Evolutionary conservation across 92 coral and sea anemone genomes (phyloP).

Genomic region (Virgularia gustaviana): DNA sequence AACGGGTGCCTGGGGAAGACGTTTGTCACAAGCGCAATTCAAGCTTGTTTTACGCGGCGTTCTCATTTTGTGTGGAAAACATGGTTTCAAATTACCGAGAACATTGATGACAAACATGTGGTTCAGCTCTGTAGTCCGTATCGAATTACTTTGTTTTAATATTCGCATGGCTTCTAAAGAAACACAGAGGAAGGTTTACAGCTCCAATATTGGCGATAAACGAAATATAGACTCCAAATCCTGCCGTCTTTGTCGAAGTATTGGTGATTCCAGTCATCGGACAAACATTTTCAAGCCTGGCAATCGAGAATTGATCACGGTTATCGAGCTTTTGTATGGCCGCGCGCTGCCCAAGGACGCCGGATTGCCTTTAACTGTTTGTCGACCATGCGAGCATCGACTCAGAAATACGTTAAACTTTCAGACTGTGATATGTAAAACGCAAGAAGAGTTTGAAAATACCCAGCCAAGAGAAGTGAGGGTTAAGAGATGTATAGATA

Average conservation of each 20-base stretch:
- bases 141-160: not conserved
- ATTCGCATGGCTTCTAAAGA: constrained; percentile 3
- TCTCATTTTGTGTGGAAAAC: too few species aligned
- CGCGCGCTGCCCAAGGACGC: not conserved
- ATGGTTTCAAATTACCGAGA: too few species aligned
- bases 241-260: constrained; percentile 5
- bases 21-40: too few species aligned
- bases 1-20: too few species aligned
- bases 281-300: constrained; percentile 1
- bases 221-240: constrained; percentile 7
- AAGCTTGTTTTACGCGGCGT: too few species aligned
- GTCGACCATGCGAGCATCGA: not conserved
- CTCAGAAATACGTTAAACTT: not conserved
- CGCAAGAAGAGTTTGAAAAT: not conserved
- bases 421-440: not conserved
- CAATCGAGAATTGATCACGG: too few species aligned
- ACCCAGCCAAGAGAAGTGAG: not conserved
- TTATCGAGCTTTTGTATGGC: not conserved
- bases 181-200: not conserved
- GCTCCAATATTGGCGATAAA: too few species aligned
- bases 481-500: not conserved
- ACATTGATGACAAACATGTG: not conserved
- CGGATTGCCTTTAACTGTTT: constrained; percentile 13
- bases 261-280: constrained; percentile 15
- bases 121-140: not conserved